Conservation (phyloP, 1,140 invertebrate species). For the Melanaphis sacchari region DNA sequence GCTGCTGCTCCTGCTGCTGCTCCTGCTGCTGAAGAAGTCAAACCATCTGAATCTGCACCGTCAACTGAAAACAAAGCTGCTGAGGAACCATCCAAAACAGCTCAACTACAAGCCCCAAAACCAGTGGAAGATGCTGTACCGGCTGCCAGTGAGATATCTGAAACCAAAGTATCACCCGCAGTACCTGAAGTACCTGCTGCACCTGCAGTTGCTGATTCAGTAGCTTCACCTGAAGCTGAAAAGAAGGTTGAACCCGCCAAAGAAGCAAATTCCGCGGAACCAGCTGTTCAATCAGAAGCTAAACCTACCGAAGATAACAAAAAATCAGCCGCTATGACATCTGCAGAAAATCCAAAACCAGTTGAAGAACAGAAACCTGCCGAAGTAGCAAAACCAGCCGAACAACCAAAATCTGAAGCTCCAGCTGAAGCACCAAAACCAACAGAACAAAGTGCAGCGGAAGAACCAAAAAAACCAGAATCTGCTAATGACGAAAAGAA, state of each 20-base stretch:
- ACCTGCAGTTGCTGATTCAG: neutral
- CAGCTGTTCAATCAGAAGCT: conserved; percentile 7
- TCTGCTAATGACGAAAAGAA: conserved; percentile 54
- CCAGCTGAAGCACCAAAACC: conserved; percentile 33
- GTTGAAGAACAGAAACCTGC: conserved; percentile 37
- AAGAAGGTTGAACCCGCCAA: conserved; percentile 59
- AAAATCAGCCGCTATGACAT: conserved; percentile 41
- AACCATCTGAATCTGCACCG: conserved; percentile 28
- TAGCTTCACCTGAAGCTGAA: conserved; percentile 37
- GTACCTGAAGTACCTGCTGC: neutral
- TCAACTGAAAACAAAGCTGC: conserved; percentile 39
- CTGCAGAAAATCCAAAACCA: conserved; percentile 40
- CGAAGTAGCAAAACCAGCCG: conserved; percentile 7
- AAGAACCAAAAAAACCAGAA: conserved; percentile 41
- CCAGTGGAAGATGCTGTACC: conserved; percentile 16
- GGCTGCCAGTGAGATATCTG: conserved; percentile 58
- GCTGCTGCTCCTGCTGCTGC: conserved; percentile 58
- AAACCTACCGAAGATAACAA: neutral
- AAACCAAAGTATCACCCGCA: conserved; percentile 57
- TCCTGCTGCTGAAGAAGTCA: conserved; percentile 57
- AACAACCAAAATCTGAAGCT: conserved; percentile 18
- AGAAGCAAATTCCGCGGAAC: conserved; percentile 51
- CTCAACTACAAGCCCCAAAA: conserved; percentile 24
- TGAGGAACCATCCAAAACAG: conserved; percentile 44
- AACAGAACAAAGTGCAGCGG: neutral